A percentile compares a stretch with the other conserved stretches of the same genome.
These are phyloP conservation scores for Drosophila prostipennis DNA, from an alignment of 2,888 invertebrate species.

Conservation along the genomic window DNA sequence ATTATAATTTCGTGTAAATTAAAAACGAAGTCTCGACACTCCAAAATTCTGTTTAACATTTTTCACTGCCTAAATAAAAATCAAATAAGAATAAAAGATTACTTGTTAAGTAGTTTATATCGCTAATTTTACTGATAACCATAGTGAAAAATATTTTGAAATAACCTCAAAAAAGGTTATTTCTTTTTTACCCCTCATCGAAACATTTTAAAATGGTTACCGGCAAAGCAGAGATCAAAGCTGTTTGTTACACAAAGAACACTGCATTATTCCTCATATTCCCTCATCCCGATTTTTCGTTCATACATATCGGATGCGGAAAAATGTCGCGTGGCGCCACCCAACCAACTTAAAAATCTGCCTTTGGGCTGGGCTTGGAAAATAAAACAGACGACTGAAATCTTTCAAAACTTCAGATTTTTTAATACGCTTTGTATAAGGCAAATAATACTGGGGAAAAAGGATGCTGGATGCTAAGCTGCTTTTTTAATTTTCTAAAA, in stretches of 20 bases:
- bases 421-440: conserved; percentile 60
- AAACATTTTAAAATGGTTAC: neutral
- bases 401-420: conserved; percentile 43
- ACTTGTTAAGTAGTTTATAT: neutral
- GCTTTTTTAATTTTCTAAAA: conserved; percentile 76
- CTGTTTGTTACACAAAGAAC: conserved; percentile 59
- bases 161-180: conserved; percentile 41
- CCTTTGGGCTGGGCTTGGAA: conserved; percentile 38
- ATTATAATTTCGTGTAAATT: no score
- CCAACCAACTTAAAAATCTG: conserved; percentile 49
- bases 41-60: no score
- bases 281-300: conserved; percentile 1
- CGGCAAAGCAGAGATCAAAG: conserved; percentile 61
- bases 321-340: conserved; percentile 77
- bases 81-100: neutral
- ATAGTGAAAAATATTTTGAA: conserved; percentile 23
- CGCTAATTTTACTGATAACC: neutral
- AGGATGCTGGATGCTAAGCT: conserved; percentile 57
- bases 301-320: conserved; percentile 58
- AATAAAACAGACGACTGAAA: conserved; percentile 15
- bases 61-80: no score
- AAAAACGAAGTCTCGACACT: no score
- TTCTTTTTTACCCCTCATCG: neutral
- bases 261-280: conserved; percentile 32
- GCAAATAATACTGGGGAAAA: conserved; percentile 57